These are phyloP conservation scores for Melopsittacus undulatus DNA, from an alignment of 2,797 vertebrate genomes.

Conservation along the genomic window DNA sequence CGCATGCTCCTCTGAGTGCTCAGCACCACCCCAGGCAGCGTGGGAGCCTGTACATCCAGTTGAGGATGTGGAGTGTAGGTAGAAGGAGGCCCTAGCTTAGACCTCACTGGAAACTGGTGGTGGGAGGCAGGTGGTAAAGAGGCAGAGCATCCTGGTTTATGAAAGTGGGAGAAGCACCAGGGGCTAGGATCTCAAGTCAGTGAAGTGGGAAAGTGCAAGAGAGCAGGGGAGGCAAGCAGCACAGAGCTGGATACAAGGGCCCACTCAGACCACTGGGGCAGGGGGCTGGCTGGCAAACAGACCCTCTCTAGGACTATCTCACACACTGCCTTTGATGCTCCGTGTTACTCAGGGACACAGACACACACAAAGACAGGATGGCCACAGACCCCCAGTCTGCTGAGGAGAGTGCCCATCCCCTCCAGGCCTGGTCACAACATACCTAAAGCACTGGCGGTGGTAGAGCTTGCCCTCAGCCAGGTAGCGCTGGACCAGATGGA, in stretches of 20 bases:
- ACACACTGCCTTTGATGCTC: accelerated
- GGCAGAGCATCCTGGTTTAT: background rate
- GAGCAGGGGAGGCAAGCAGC: background rate
- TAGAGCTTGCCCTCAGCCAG: slow-evolving; percentile 92
- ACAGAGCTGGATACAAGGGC: background rate
- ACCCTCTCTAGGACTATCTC: background rate
- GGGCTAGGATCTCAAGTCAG: background rate
- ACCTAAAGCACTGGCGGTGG: slow-evolving; percentile 99
- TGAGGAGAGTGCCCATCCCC: accelerated
- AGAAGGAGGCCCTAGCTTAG: background rate
- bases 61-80: background rate
- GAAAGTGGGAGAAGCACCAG: background rate
- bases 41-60: slow-evolving; percentile 38
- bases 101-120: background rate
- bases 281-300: background rate
- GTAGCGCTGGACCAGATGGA: slow-evolving; percentile 96
- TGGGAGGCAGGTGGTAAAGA: background rate
- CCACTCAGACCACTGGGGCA: background rate
- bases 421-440: background rate
- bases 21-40: background rate
- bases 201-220: background rate
- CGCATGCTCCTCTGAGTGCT: background rate
- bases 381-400: background rate
- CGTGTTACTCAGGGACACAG: accelerated
- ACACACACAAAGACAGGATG: background rate